phyloP scores from a whole-genome alignment of 2,797 vertebrate genomes.

The Thripadectes ignobilis region DNA sequence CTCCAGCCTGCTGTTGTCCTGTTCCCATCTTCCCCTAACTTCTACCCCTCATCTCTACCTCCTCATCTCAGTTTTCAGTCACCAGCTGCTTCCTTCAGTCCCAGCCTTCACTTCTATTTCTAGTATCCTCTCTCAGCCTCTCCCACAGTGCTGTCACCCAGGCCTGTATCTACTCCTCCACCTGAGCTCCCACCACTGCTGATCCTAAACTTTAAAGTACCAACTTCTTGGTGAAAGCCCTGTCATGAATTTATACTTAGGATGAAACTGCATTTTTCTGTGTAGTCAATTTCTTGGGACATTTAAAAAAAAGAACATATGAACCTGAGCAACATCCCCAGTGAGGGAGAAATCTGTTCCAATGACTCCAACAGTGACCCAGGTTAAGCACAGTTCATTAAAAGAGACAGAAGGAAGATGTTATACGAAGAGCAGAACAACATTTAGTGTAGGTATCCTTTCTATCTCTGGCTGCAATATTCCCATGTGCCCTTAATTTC shows the following conservation, averaged over 20 bases:
- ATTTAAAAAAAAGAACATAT: background rate
- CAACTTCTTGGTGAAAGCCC: background rate
- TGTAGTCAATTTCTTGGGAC: background rate
- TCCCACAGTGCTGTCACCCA: background rate
- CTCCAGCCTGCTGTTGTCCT: background rate
- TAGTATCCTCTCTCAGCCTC: background rate
- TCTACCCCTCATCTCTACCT: background rate
- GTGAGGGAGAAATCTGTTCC: background rate
- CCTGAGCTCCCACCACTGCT: background rate
- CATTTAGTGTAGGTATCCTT: background rate
- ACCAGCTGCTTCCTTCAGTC: conserved; percentile 3
- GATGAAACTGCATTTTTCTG: background rate
- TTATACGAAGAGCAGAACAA: background rate
- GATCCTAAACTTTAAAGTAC: background rate
- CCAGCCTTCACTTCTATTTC: background rate
- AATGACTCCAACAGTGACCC: background rate
- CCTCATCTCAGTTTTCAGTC: conserved; percentile 15
- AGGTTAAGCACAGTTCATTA: background rate
- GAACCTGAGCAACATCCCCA: background rate
- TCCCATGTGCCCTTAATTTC: background rate
- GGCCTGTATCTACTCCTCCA: background rate
- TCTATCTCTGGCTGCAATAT: background rate
- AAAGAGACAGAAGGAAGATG: background rate
- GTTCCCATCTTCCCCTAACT: background rate
- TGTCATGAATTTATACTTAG: background rate